Evolutionary conservation across 2,888 invertebrate genomes (phyloP).

Genomic region (Xanthorhoe spadicearia): DNA sequence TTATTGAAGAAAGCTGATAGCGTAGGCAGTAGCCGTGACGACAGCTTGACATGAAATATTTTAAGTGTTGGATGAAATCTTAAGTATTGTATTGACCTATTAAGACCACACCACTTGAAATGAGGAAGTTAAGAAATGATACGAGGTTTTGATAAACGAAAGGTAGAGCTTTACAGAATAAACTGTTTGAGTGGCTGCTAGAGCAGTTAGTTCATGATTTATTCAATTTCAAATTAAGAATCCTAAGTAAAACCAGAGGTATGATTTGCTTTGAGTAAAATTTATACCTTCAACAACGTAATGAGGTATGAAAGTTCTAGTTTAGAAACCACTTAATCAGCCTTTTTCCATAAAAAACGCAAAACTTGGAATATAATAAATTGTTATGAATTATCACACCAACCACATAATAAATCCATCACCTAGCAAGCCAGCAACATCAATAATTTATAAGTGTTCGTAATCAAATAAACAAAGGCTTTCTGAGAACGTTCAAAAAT

Average conservation of each 20-base stretch:
- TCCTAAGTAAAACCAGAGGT: too few relatives aligned
- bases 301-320: too few relatives aligned
- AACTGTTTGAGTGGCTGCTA: too few relatives aligned
- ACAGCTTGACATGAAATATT: slow-evolving; percentile 50
- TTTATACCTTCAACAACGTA: too few relatives aligned
- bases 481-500: slow-evolving; percentile 68
- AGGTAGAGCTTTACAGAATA: not conserved
- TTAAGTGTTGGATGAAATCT: slow-evolving; percentile 37
- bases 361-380: too few relatives aligned
- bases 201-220: not conserved
- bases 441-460: slow-evolving; percentile 62
- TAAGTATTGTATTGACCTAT: slow-evolving; percentile 43
- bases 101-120: slow-evolving; percentile 33
- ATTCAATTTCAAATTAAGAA: too few relatives aligned
- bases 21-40: slow-evolving; percentile 60
- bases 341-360: too few relatives aligned
- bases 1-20: slow-evolving; percentile 50
- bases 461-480: slow-evolving; percentile 70
- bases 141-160: not conserved
- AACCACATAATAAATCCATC: not conserved
- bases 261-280: too few relatives aligned
- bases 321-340: too few relatives aligned
- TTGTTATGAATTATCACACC: too few relatives aligned
- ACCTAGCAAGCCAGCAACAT: slow-evolving; percentile 2
- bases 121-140: slow-evolving; percentile 20